phyloP scores from a whole-genome alignment of 2,797 vertebrate genomes.

The Myotis myotis region DNA sequence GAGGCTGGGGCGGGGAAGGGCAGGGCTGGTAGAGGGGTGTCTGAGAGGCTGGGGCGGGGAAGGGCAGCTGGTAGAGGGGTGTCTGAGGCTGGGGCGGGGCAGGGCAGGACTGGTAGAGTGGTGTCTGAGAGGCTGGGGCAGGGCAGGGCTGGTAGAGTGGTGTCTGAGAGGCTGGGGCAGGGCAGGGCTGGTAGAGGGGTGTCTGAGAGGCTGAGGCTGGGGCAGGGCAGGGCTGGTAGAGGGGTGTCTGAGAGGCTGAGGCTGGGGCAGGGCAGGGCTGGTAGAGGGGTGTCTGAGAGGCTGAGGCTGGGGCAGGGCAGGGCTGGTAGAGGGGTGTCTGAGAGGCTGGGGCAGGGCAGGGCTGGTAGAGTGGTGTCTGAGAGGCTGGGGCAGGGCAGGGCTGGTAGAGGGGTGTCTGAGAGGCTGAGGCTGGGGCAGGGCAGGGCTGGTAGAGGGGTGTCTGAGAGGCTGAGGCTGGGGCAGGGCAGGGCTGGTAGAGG shows the following conservation, averaged over 20 bases:
- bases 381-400: background rate
- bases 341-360: background rate
- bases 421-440: background rate
- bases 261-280: background rate
- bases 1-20: background rate
- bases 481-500: background rate
- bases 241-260: no score
- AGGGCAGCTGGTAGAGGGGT: background rate
- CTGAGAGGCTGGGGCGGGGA: background rate
- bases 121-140: background rate
- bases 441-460: background rate
- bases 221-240: background rate
- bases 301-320: background rate
- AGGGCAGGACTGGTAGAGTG: background rate
- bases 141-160: background rate
- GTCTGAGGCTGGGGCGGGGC: no score
- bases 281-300: background rate
- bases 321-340: background rate
- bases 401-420: background rate
- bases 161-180: background rate
- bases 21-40: background rate
- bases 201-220: background rate
- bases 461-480: background rate
- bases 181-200: background rate
- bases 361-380: background rate